A percentile compares a stretch with the other conserved stretches of the same genome.
Evolutionary conservation across 2,797 vertebrate species (phyloP).

Genomic region (Phataginus tricuspis): DNA sequence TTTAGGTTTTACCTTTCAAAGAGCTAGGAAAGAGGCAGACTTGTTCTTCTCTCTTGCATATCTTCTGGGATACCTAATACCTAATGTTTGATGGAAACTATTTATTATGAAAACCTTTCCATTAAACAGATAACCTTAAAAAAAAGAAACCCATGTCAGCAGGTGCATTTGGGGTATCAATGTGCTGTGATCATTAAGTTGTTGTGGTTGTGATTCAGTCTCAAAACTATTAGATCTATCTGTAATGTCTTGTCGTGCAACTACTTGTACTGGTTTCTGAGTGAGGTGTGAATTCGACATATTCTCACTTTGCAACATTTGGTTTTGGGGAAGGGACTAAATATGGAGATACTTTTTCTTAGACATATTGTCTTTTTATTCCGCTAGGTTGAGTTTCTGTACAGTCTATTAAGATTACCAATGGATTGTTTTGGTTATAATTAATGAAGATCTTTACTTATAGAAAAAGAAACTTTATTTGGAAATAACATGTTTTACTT

Average conservation of each 20-base stretch:
- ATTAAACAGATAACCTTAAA: not conserved
- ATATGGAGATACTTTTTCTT: not conserved
- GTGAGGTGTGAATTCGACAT: not conserved
- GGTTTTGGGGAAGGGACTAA: not conserved
- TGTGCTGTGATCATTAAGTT: not conserved
- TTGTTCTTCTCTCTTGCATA: not conserved
- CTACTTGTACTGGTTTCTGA: not conserved
- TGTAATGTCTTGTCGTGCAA: not conserved
- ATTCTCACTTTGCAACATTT: not conserved
- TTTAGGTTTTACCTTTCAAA: not conserved
- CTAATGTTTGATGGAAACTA: not conserved
- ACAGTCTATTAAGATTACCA: not conserved
- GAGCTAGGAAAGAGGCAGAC: not conserved
- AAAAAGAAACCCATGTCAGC: not conserved
- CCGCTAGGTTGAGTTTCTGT: not conserved
- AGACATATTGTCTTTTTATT: not conserved
- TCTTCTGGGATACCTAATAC: not conserved
- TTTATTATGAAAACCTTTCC: not conserved
- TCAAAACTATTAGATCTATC: not conserved
- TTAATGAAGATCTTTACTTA: slow-evolving; percentile 16
- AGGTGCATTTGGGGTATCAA: not conserved
- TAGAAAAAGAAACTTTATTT: not conserved
- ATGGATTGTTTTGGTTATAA: not conserved
- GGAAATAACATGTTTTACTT: not conserved
- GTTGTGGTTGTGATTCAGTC: not conserved